Evolutionary conservation across 1,140 invertebrate genomes (phyloP).

Genomic region (Acromyrmex echinatior): DNA sequence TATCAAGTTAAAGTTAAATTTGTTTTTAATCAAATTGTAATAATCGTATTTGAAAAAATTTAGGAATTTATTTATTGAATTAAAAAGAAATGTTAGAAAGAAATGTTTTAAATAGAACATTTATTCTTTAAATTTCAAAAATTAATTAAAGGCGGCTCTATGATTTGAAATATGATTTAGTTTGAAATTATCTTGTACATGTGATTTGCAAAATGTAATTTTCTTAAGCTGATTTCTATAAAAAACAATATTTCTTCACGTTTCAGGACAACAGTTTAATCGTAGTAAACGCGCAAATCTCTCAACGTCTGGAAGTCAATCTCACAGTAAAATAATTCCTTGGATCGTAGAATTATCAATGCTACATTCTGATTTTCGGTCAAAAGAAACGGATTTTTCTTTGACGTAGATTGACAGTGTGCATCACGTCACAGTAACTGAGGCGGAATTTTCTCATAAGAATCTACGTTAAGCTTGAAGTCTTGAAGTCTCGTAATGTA

Average conservation of each 20-base stretch:
- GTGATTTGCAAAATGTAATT: not conserved
- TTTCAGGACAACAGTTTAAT: slow-evolving; percentile 78
- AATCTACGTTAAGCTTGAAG: not conserved
- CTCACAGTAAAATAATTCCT: not conserved
- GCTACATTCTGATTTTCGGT: not conserved
- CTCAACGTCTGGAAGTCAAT: not conserved
- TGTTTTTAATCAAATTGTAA: not conserved
- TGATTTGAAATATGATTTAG: not conserved
- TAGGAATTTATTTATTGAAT: not conserved
- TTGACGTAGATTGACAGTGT: not conserved
- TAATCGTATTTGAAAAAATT: not conserved
- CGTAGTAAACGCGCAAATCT: slow-evolving; percentile 37
- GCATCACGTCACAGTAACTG: not conserved
- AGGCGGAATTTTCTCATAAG: slow-evolving; percentile 4
- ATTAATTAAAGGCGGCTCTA: not conserved
- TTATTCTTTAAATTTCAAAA: slow-evolving; percentile 3
- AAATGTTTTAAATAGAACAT: not conserved
- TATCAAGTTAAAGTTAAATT: not conserved
- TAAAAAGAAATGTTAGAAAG: not conserved
- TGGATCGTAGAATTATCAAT: slow-evolving; percentile 1
- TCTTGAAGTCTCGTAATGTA: not conserved
- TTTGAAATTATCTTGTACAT: not conserved
- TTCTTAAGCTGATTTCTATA: not conserved
- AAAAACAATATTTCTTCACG: not conserved
- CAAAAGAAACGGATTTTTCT: slow-evolving; percentile 8